Evolutionary conservation across 1,140 invertebrate species (phyloP), one percentile per base, ranked within the genome.

Genomic region (Anadara kagoshimensis): DNA sequence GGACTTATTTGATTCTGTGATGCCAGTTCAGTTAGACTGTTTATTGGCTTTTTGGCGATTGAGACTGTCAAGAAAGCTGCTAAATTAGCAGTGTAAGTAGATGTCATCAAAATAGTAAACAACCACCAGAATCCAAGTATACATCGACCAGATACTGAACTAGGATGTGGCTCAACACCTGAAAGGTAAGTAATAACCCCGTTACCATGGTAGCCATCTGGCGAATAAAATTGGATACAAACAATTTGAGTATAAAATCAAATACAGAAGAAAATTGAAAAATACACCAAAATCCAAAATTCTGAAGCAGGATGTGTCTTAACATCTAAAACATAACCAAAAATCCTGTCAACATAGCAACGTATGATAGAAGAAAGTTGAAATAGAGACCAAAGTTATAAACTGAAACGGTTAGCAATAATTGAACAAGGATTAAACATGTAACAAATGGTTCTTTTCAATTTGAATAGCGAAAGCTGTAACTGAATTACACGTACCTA

Each of bases 91-190:
- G 97, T 98, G 88, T 99, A 99, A 0, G 96, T 97, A 14, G 97
- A 96, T 82, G 98, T 97, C 53, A 98, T 97, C 82, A 98, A 97
- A 87, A 98, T 98, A 4, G 96, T 96, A 88, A 98, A 98, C 0
- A 98, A 89, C 97, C 97, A 99, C 97, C 97, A 98, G 0, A 96
- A 97, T 0, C 96, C 97, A 5, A 83, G 65, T 16, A 83, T 75
- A 18, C 78, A 43, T 53, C 78, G 65, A 0, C 81, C 79, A 0
- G 81, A 75, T 5, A 66, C 49, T 29, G 71, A 58, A 0, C 57
- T 61, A 0, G 78, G 78, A 12, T 59, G 49, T 24, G 59, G 71
- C 56, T 77, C 81, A n/a, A 68, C 74, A 41, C 76, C 81, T 65
- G n/a, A 7, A 26, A 49, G 18, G n/a, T 22, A n/a, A n/a, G n/a